Evolutionary conservation across 2,797 vertebrate genomes (phyloP), one percentile per base, ranked within the genome.

Genomic region (Paramormyrops hopkinsi): DNA sequence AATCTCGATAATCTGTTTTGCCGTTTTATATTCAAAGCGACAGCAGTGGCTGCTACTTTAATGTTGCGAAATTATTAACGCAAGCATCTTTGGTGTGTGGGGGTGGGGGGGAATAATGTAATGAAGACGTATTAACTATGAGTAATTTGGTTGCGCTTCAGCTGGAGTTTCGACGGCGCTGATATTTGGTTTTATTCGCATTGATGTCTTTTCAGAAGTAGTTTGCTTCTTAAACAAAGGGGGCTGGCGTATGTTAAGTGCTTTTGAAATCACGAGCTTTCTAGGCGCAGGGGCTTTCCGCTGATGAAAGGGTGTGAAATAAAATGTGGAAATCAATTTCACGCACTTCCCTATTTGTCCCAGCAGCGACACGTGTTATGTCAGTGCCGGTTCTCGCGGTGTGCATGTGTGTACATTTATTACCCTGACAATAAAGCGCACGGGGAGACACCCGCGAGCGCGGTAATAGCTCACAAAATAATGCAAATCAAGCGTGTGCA

Each of bases 1-100:
- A 95, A 96, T 96, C 95, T 95, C 95, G 95, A 95, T 96, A 96
- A 96, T 97, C 95, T 95, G 95, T 96, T 96, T 95, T 95, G 93
- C 95, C 93, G 94, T 96, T 96, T 96, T 94, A 95, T 94, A 95
- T 96, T 95, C 94, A 95, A 95, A 96, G 94, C 94, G 95, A 96
- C 95, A 95, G 94, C 95, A 95, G 94, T 95, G 94, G 94, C 95
- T 94, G 95, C 91, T 93, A 93, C 95, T 95, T 95, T 96, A 96
- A 96, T 90, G 95, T 94, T 92, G 88, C 90, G 95, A 95, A 96
- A 96, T 96, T 95, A 96, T 96, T 96, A 96, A 93, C 41, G 88
- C 91, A 89, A 93, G 93, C 94, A 94, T 95, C 93, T 94, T 94
- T 93, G 93, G 93, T 93, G 93, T 92, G 92, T 90, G 69, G 87